A percentile compares a stretch with the other conserved stretches of the same genome.
These are phyloP conservation scores for Scaptomyza polygonia DNA, from an alignment of 2,888 invertebrate genomes.

Conservation along the genomic window DNA sequence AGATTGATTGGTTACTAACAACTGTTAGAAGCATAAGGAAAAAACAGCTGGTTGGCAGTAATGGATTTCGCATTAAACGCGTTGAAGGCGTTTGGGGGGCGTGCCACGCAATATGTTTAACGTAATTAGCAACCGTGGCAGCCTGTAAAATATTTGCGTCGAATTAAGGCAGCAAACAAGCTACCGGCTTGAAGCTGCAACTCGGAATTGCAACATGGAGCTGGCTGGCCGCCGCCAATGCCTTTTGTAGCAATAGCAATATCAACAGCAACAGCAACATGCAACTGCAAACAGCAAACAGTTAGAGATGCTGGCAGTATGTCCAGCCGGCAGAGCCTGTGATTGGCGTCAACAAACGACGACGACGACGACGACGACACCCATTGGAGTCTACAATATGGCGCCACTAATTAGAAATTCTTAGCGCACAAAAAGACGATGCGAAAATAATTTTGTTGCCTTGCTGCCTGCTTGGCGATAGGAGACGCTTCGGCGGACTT, in stretches of 20 bases:
- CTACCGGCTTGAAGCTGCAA: constrained; percentile 47
- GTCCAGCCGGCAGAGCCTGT: constrained; percentile 43
- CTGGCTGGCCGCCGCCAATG: constrained; percentile 35
- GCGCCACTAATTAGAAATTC: constrained; percentile 80
- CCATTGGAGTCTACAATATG: constrained; percentile 74
- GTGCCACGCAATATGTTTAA: constrained; percentile 74
- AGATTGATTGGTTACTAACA: constrained; percentile 14
- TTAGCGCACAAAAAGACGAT: constrained; percentile 69
- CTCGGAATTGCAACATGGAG: constrained; percentile 35
- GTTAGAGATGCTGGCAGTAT: constrained; percentile 56
- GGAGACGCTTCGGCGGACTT: constrained; percentile 60
- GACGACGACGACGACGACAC: constrained; percentile 49
- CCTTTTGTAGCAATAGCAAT: constrained; percentile 56
- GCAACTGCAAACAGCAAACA: constrained; percentile 37
- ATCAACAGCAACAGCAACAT: constrained; percentile 13
- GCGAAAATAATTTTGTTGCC: constrained; percentile 66
- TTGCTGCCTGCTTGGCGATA: constrained; percentile 34
- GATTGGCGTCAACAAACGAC: constrained; percentile 55
- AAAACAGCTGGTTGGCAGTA: constrained; percentile 54
- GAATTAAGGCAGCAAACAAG: constrained; percentile 77
- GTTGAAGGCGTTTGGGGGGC: constrained; percentile 40
- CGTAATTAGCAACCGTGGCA: constrained; percentile 67
- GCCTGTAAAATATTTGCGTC: constrained; percentile 75
- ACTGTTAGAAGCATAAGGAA: constrained; percentile 26
- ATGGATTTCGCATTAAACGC: constrained; percentile 6